Percentiles rank a stretch among this genome's conserved stretches.
These are phyloP conservation scores for Alviniconcha marisindica DNA, from an alignment of 1,140 invertebrate species.

Conservation along the genomic window DNA sequence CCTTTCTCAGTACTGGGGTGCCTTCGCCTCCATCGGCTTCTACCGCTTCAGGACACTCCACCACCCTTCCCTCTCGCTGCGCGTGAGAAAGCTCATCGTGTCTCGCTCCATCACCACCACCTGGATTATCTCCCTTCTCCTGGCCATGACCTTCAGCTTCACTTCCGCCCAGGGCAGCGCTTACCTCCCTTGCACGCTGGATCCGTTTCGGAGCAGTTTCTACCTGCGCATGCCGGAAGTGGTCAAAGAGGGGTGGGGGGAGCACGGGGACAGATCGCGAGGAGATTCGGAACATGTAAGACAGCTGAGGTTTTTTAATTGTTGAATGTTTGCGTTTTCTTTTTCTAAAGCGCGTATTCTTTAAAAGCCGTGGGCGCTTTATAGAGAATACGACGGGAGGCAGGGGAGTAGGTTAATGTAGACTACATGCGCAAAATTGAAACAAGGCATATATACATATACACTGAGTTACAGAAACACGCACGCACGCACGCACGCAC, in stretches of 20 bases:
- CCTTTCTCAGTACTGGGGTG: slow-evolving; percentile 57
- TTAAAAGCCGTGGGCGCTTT: no score
- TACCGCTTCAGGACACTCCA: slow-evolving; percentile 60
- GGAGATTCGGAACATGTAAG: no score
- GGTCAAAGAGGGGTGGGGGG: not conserved
- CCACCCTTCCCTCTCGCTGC: slow-evolving; percentile 52
- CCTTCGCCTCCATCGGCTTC: slow-evolving; percentile 64
- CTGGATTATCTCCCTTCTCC: slow-evolving; percentile 53
- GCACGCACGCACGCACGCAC: not conserved
- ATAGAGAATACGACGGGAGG: no score
- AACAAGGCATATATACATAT: no score
- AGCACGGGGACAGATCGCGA: not conserved
- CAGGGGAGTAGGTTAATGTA: no score
- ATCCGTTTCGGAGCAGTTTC: slow-evolving; percentile 48
- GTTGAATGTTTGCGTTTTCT: no score
- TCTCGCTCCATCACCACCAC: slow-evolving; percentile 51
- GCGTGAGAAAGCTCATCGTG: slow-evolving; percentile 54
- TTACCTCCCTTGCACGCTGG: slow-evolving; percentile 44
- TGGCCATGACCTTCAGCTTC: slow-evolving; percentile 54
- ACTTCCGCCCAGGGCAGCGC: slow-evolving; percentile 44
- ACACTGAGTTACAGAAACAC: no score
- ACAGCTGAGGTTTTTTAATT: no score
- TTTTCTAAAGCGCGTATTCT: no score
- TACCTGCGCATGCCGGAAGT: not conserved
- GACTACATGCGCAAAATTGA: no score